Conservation (phyloP, 2,797 vertebrate genomes). For the Eulemur coronatus region DNA sequence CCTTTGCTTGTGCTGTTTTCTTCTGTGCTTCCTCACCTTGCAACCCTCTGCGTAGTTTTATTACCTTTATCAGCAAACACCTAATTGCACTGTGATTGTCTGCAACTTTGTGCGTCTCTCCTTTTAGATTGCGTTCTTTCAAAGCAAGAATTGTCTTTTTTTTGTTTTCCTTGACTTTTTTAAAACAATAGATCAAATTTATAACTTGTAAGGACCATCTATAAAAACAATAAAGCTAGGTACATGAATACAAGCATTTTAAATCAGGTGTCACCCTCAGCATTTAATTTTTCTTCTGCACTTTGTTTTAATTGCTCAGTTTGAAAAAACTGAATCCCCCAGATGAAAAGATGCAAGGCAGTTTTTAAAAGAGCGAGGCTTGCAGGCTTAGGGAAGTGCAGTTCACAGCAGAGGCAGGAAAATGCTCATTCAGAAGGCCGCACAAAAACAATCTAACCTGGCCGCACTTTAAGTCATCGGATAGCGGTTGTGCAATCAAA, state of each 20-base stretch:
- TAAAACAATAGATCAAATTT: neutral
- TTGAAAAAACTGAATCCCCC: constrained; percentile 7
- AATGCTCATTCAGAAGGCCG: neutral
- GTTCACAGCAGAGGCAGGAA: neutral
- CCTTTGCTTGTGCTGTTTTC: neutral
- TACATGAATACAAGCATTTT: neutral
- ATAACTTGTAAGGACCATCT: neutral
- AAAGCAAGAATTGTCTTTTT: neutral
- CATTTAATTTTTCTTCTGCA: neutral
- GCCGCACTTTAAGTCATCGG: neutral
- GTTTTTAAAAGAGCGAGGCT: neutral
- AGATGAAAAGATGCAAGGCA: neutral
- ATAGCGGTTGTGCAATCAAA: neutral
- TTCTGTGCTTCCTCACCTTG: neutral
- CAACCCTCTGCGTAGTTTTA: neutral
- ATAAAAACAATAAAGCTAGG: neutral
- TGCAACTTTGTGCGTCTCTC: neutral
- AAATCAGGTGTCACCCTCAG: neutral
- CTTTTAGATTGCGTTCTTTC: neutral
- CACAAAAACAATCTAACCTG: neutral
- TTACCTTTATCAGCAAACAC: neutral
- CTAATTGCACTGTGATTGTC: neutral
- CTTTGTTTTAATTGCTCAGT: neutral
- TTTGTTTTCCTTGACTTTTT: neutral
- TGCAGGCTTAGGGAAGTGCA: neutral